These are phyloP conservation scores for Poecilus cupreus DNA, from an alignment of 2,888 invertebrate genomes.

Conservation along the genomic window DNA sequence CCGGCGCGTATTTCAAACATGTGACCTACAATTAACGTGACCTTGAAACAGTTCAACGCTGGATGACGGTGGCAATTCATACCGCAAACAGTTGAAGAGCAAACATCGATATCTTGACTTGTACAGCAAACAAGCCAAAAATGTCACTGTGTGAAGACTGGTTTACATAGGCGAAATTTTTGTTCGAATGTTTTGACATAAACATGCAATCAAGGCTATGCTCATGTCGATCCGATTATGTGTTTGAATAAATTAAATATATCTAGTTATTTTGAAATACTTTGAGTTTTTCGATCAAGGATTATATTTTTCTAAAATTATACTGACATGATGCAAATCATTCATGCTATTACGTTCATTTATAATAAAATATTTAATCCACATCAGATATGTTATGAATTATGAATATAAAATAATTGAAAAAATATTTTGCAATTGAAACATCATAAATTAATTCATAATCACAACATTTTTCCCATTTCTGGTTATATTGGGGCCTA, in stretches of 20 bases:
- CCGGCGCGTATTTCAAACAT: constrained; percentile 27
- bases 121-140: constrained; percentile 34
- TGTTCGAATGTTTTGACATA: constrained; percentile 18
- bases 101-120: constrained; percentile 43
- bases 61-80: constrained; percentile 23
- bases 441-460: too few species aligned
- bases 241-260: constrained; percentile 32
- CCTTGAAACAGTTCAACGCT: constrained; percentile 46
- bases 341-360: not conserved
- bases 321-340: not conserved
- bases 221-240: constrained; percentile 29
- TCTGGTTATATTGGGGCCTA: too few species aligned
- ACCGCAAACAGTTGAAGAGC: constrained; percentile 41
- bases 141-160: constrained; percentile 35
- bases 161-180: constrained; percentile 46
- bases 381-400: too few species aligned
- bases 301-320: not conserved
- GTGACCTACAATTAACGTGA: constrained; percentile 50
- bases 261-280: constrained; percentile 10
- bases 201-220: constrained; percentile 45
- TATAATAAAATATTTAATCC: too few species aligned
- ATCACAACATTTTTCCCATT: too few species aligned
- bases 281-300: constrained; percentile 37
- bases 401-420: too few species aligned
- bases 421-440: too few species aligned